Evolutionary conservation across 2,888 invertebrate genomes (phyloP), one percentile per base, ranked within the genome.

Genomic region (Dicyrtoma fusca): DNA sequence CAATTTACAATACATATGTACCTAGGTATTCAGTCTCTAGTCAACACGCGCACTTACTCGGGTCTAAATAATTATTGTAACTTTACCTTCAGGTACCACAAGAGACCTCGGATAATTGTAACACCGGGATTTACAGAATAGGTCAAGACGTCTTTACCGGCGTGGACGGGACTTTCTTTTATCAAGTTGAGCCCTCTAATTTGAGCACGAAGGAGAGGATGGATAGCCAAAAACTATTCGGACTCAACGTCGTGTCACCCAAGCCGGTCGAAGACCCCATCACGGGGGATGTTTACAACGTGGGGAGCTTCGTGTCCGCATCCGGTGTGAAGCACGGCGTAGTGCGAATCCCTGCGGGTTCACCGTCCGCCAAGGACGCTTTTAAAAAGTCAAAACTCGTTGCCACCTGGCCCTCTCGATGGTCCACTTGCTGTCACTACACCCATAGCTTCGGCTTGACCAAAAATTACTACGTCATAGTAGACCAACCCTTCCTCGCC

Each of bases 371-470:
- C 6, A 79, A 79, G 53, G 79, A 80, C 42, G 77, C 81, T 49
- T 61, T 79, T n/a, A 78, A 77, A 55, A 81, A 83, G 61, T 81
- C 82, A 1, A 81, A 81, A 70, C 77, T 82, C 23, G 70, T 84
- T 4, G 80, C 81, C 13, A 80, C 81, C 1, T 82, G 84, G 65
- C 81, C 83, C 3, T 82, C 83, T 13, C 81, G 82, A 57, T 82
- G 82, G 77, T 82, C 80, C 55, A 82, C 83, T 4, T 79, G 79
- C 74, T 82, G 83, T 72, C 81, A 82, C 3, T 87, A 86, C 81
- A 83, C 84, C 76, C 87, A 87, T 81, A 86, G 86, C 74, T 87
- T 87, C 77, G 86, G 84, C 19, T 83, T 87, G 82, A 84, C 86
- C 0, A 84, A 86, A 74, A 85, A 86, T 73, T 86, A 85, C 81